A percentile compares a stretch with the other conserved stretches of the same genome.
Conservation (phyloP, 2,113 vertebrate genomes). For the Calyptommatus sinebrachiatus region DNA sequence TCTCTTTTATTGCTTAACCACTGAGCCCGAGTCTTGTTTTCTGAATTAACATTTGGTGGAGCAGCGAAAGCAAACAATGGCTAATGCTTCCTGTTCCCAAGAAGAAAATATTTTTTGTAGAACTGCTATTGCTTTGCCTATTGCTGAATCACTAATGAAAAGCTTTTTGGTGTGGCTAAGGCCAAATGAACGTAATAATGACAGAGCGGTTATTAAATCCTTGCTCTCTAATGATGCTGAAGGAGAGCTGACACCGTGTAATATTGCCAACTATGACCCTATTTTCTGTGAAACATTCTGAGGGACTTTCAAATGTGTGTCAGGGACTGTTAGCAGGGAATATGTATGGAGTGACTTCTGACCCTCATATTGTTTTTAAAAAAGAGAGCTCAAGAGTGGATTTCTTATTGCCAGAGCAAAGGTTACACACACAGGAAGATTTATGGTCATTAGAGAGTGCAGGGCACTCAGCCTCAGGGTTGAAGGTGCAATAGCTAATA, state of each 20-base stretch:
- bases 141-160: constrained; percentile 12
- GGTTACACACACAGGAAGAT: neutral
- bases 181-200: constrained; percentile 21
- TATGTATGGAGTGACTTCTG: constrained; percentile 14
- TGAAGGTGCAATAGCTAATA: constrained; percentile 2
- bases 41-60: neutral
- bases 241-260: constrained; percentile 13
- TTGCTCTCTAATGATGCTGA: constrained; percentile 3
- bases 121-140: neutral
- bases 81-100: constrained; percentile 3
- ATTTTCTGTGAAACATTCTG: neutral
- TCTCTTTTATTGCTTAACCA: neutral
- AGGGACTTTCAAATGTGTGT: constrained; percentile 15
- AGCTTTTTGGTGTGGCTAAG: neutral
- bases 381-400: neutral
- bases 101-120: neutral
- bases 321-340: constrained; percentile 5
- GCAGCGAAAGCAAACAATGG: neutral
- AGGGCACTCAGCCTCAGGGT: neutral
- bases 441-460: constrained; percentile 11
- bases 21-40: neutral
- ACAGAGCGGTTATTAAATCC: constrained; percentile 18
- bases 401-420: constrained; percentile 14
- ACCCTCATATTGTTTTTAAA: constrained; percentile 10
- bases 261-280: constrained; percentile 1